Base-by-base conservation (phyloP, 35 echinoderm and acorn worm genomes). In the Holothuria glaberrima region DNA sequence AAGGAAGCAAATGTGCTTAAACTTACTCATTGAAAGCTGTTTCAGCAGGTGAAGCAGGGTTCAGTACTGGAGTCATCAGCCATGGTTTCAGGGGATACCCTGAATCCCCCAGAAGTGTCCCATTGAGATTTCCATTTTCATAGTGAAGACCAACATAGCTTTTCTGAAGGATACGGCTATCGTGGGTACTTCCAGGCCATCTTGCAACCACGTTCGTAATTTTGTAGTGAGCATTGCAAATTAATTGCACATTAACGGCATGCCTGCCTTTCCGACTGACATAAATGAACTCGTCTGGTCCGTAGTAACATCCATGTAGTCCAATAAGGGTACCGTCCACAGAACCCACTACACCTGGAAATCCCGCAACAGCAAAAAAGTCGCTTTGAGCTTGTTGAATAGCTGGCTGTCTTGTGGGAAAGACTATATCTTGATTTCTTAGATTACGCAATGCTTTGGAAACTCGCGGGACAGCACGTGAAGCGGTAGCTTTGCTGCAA, bases 251-350 rank as follows among this genome's bases (percentile, higher is more conserved):
- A 75, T 89, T 92, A 30, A 92, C 77, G 29, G 82, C 56, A 71
- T 92, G 83, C 14, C 77, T 57, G 28, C 89, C 90, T 80, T 94
- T 94, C 38, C 88, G n/a, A 52, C 83, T 94, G 9, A 94, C 88
- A 32, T 36, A 91, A 0, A 91, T 35, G 59, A 64, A 80, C 35
- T 91, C 80, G 46, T 91, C 54, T 30, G 50, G 56, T 17, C 88
- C 88, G 22, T 72, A 84, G 12, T 91, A 50, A 63, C 89, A 86
- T 32, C 81, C 83, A 83, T 91, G 90, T 13, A 94, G 56, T 28
- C 89, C 92, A 20, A 94, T 59, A 21, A 85, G 78, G 13, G 92
- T 94, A 5, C 87, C 87, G 66, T 94, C 92, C 26, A 94, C 80
- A 48, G 80, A 54, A 65, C 86, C 85, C 17, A 88, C 68, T 2